A percentile compares a stretch with the other conserved stretches of the same genome.
Evolutionary conservation across 2,888 invertebrate species (phyloP).

Genomic region (Leuctra nigra): DNA sequence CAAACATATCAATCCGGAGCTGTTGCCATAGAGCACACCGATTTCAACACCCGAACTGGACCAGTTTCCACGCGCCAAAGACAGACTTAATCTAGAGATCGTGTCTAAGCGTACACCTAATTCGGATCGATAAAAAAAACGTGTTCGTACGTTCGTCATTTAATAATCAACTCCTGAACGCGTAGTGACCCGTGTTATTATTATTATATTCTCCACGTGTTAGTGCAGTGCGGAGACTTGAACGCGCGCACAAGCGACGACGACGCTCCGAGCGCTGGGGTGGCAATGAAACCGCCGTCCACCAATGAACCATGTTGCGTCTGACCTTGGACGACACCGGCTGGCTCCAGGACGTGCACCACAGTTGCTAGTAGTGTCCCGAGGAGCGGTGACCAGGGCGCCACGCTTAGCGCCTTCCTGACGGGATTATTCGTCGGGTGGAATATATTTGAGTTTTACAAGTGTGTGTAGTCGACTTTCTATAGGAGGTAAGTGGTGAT

Average conservation of each 20-base stretch:
- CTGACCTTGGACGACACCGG: constrained; percentile 7
- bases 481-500: no score
- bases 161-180: no score
- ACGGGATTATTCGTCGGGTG: background rate
- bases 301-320: constrained; percentile 3
- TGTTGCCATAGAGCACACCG: background rate
- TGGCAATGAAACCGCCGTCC: background rate
- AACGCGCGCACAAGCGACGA: background rate
- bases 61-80: background rate
- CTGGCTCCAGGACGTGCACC: no score
- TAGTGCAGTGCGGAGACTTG: no score
- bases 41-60: background rate
- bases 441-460: no score
- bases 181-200: no score
- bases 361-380: no score
- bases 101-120: background rate
- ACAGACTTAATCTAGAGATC: background rate
- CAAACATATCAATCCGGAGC: background rate
- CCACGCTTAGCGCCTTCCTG: background rate
- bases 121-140: no score
- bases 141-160: no score
- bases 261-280: background rate
- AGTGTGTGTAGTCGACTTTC: no score
- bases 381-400: background rate
- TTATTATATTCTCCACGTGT: no score